Evolutionary conservation across 2,888 invertebrate species (phyloP).

Genomic region (Rhagium mordax): DNA sequence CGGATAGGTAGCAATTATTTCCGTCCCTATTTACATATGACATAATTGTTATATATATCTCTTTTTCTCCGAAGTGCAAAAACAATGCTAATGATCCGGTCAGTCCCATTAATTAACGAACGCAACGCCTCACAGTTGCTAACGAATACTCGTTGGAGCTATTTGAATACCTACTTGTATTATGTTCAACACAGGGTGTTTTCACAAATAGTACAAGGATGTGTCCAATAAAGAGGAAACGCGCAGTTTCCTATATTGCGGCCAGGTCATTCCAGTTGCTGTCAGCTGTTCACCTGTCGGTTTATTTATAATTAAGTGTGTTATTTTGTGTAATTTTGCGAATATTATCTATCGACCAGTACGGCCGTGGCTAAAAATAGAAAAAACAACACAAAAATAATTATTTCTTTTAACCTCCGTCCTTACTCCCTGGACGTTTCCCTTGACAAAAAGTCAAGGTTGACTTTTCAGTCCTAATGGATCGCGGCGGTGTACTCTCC

Average conservation of each 20-base stretch:
- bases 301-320: no score
- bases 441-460: slow-evolving; percentile 21
- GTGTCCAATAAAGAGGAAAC: no score
- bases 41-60: slow-evolving; percentile 26
- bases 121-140: neutral
- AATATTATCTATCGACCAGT: no score
- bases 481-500: neutral
- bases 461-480: slow-evolving; percentile 22
- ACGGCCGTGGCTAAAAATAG: neutral
- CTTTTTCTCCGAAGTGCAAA: slow-evolving; percentile 14
- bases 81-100: slow-evolving; percentile 21
- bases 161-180: no score
- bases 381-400: neutral
- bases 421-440: neutral
- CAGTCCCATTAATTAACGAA: neutral
- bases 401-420: neutral
- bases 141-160: no score
- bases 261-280: no score
- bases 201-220: no score
- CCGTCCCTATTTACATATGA: slow-evolving; percentile 23
- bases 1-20: slow-evolving; percentile 12
- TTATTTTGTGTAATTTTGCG: no score
- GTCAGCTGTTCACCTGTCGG: no score
- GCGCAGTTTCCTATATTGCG: no score
- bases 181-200: no score